Base-by-base conservation (phyloP, 2,113 vertebrate species). In the Carassius auratus region DNA sequence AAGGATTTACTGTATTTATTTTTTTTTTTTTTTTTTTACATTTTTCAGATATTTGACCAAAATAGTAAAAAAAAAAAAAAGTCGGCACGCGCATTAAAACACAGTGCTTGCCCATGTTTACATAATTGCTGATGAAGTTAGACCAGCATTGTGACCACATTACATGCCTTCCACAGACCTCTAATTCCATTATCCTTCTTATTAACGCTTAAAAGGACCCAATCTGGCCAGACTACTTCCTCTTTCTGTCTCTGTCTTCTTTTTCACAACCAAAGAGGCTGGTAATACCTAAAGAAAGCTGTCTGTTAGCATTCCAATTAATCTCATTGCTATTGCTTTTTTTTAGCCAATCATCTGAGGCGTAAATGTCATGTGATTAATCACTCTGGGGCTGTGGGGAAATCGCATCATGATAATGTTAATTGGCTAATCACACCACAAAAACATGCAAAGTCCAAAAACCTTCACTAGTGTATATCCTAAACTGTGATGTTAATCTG, bases 91-190 rank as follows among this genome's bases (percentile, higher is more conserved):
- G 6, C 55, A 59, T 59, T 17, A 59, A 59, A 59, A 59, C 17
- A 21, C 17, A 77, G 38, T 33, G n/a, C 36, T 55, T 38, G 30
- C 52, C 85, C 90, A 89, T 92, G 93, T 94, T 93, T 93, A 93
- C 92, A 92, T 93, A 89, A 86, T 86, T 91, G 90, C 79, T 93
- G 94, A 94, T 94, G 89, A 91, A 93, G 92, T 95, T 93, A 93
- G 89, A 93, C 85, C 87, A 15, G 83, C 30, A 81, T 92, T 86
- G 90, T 81, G 15, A 90, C 91, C 90, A 91, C 91, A 91, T 90
- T 87, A 89, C 88, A 90, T 91, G 91, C 91, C 82, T 92, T 89
- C 89, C 89, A 90, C 88, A 86, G 91, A 93, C 88, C 88, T 62
- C 76, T 93, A 84, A 94, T 94, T 92, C 86, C 93, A 94, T 95